Percentiles rank a stretch among this genome's conserved stretches.
Evolutionary conservation across 2,888 invertebrate species (phyloP).

Genomic region (Acheta domesticus): DNA sequence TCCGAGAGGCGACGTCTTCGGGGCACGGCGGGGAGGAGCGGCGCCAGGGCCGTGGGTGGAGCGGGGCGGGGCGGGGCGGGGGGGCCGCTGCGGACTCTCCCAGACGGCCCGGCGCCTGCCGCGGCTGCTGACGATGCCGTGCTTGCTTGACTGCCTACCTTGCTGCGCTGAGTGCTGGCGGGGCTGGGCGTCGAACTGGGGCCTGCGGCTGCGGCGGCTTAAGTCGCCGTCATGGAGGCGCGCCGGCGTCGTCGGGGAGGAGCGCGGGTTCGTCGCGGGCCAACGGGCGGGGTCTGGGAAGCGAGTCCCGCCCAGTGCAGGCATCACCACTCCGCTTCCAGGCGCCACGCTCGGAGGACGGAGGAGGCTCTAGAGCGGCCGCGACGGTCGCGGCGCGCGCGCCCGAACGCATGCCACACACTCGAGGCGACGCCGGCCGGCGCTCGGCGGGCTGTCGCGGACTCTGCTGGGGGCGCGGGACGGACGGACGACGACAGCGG

Average conservation of each 20-base stretch:
- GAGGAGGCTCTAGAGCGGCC: not conserved
- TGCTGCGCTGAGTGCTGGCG: not conserved
- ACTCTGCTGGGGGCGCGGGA: not conserved
- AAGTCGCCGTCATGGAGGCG: not conserved
- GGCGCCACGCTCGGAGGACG: not conserved
- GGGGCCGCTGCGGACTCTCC: not conserved
- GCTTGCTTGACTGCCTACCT: not conserved
- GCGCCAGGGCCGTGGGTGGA: not conserved
- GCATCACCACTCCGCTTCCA: not conserved
- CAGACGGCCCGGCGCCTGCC: conserved; percentile 3
- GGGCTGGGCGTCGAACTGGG: not conserved
- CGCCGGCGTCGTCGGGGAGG: not conserved
- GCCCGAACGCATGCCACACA: not conserved
- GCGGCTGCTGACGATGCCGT: no score
- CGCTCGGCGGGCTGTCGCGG: not conserved
- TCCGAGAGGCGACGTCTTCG: no score
- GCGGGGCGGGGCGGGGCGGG: not conserved
- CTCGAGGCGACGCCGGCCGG: not conserved
- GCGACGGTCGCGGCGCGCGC: no score
- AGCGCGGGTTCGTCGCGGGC: not conserved
- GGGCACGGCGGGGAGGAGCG: no score
- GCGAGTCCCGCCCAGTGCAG: conserved; percentile 3
- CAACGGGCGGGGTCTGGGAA: not conserved
- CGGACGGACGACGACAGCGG: not conserved
- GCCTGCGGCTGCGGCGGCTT: not conserved